Evolutionary conservation across 2,888 invertebrate genomes (phyloP).

Genomic region (Eupsilia transversa): DNA sequence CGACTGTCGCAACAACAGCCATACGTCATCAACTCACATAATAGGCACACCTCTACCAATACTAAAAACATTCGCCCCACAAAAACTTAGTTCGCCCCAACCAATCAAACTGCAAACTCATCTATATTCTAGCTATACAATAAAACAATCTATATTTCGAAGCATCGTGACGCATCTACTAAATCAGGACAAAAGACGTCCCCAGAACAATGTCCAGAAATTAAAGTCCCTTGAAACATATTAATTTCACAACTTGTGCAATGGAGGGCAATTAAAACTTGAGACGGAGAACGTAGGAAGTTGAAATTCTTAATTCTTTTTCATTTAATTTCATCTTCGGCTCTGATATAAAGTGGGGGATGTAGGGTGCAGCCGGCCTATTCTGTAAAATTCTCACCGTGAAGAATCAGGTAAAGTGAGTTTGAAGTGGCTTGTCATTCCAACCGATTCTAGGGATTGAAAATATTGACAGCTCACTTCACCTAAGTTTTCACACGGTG

Average conservation of each 20-base stretch:
- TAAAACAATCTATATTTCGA: constrained; percentile 1
- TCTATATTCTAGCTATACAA: constrained; percentile 9
- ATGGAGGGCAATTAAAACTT: constrained; percentile 87
- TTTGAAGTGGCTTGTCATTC: too few relatives aligned
- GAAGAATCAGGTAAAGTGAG: too few relatives aligned
- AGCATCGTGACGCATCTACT: constrained; percentile 42
- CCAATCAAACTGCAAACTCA: constrained; percentile 33
- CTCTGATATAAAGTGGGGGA: constrained; percentile 43
- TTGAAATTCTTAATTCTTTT: constrained; percentile 80
- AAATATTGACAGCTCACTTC: too few relatives aligned
- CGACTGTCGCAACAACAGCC: not conserved
- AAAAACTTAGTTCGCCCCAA: constrained; percentile 15
- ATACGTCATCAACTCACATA: not conserved
- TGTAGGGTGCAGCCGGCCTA: constrained; percentile 12
- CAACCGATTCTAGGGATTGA: too few relatives aligned
- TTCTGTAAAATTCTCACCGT: too few relatives aligned
- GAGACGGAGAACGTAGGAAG: constrained; percentile 78
- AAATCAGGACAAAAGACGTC: constrained; percentile 69
- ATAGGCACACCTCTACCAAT: not conserved
- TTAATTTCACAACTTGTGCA: constrained; percentile 85
- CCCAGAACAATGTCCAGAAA: constrained; percentile 75
- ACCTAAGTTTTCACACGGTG: too few relatives aligned
- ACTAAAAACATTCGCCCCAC: not conserved
- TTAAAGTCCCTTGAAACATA: constrained; percentile 80
- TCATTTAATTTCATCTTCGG: constrained; percentile 78